These are phyloP conservation scores for Watsonalla binaria DNA, from an alignment of 2,888 invertebrate genomes.

Conservation along the genomic window DNA sequence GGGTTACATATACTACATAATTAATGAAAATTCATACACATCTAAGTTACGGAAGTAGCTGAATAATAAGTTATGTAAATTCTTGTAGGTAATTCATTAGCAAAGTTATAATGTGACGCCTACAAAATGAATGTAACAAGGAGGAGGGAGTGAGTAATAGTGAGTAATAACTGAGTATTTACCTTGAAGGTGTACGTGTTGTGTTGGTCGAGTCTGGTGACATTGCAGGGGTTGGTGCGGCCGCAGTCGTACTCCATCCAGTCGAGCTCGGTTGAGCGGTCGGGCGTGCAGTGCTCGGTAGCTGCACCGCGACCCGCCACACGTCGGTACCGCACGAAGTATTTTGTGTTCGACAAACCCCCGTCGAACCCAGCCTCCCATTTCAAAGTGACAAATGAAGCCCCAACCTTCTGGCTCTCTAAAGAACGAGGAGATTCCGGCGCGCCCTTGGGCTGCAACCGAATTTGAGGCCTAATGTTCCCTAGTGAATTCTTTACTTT, in stretches of 20 bases:
- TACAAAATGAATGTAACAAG: neutral
- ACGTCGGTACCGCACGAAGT: constrained; percentile 89
- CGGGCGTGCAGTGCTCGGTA: constrained; percentile 49
- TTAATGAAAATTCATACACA: too few relatives aligned
- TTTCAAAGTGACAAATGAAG: constrained; percentile 86
- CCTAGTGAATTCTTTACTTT: constrained; percentile 91
- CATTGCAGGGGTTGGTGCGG: constrained; percentile 91
- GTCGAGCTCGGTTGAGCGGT: constrained; percentile 74
- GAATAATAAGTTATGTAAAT: too few relatives aligned
- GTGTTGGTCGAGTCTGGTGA: constrained; percentile 90
- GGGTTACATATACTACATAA: too few relatives aligned
- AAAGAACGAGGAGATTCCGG: constrained; percentile 90
- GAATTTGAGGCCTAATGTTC: constrained; percentile 85
- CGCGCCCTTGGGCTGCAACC: constrained; percentile 90
- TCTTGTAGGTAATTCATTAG: too few relatives aligned
- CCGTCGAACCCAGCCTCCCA: constrained; percentile 97
- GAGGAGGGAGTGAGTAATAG: neutral
- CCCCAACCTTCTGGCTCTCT: constrained; percentile 85
- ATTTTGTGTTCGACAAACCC: constrained; percentile 90
- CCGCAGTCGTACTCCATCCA: constrained; percentile 93
- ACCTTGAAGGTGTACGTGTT: constrained; percentile 93
- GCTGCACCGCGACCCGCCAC: constrained; percentile 78
- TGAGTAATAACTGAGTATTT: constrained; percentile 17
- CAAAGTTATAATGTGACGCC: neutral
- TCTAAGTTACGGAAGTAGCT: too few relatives aligned